These are phyloP conservation scores for Eucera pruinosa DNA, from an alignment of 2,888 invertebrate genomes.

Conservation along the genomic window DNA sequence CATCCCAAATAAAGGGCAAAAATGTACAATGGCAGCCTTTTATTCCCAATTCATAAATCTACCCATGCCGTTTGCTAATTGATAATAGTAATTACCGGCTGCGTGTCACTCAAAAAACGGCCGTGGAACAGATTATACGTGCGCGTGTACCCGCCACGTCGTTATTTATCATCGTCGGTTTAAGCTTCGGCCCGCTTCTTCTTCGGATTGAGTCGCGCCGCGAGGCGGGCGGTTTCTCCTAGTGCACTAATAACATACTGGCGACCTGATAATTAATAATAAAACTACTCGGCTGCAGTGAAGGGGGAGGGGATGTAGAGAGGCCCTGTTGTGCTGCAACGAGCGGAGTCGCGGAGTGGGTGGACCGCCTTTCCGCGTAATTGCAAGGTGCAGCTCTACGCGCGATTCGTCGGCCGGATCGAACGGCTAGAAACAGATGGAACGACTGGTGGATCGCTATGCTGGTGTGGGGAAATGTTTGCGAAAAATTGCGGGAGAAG, in stretches of 20 bases:
- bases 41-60: conserved; percentile 59
- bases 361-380: conserved; percentile 72
- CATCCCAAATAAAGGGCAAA: not conserved
- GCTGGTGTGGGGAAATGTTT: conserved; percentile 28
- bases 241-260: conserved; percentile 84
- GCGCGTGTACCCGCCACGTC: conserved; percentile 54
- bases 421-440: conserved; percentile 50
- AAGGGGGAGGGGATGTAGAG: not conserved
- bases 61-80: conserved; percentile 59
- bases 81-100: conserved; percentile 82
- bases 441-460: conserved; percentile 16
- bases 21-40: conserved; percentile 22
- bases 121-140: conserved; percentile 65
- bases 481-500: not conserved
- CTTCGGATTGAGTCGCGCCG: conserved; percentile 57
- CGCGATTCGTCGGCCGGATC: conserved; percentile 62
- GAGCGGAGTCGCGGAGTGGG: conserved; percentile 63
- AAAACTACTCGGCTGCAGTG: conserved; percentile 55
- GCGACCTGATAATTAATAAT: conserved; percentile 82
- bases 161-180: conserved; percentile 80
- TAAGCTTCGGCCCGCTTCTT: conserved; percentile 62
- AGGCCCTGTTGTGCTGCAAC: conserved; percentile 51
- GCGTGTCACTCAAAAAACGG: conserved; percentile 78
- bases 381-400: conserved; percentile 70
- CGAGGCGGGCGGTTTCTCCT: conserved; percentile 81